Conservation (phyloP, 1,140 invertebrate genomes). For the Cyclina sinensis region DNA sequence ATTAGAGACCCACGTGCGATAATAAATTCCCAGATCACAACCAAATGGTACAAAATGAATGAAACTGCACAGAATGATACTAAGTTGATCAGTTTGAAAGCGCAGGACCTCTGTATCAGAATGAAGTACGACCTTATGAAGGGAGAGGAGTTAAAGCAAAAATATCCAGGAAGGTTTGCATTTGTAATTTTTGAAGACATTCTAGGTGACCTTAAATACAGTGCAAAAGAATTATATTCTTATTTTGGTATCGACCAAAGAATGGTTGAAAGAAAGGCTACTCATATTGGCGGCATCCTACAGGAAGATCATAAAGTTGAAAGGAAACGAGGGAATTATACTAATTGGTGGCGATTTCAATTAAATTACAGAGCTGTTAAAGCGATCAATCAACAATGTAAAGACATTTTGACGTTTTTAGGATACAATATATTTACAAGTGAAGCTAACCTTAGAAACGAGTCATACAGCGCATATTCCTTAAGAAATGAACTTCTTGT, state of each 20-base stretch:
- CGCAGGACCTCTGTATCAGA: background rate
- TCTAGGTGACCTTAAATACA: background rate
- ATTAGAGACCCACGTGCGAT: constrained; percentile 54
- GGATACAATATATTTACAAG: constrained; percentile 7
- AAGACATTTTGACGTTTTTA: background rate
- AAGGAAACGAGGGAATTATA: background rate
- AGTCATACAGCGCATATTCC: background rate
- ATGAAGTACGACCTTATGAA: constrained; percentile 7
- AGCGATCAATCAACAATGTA: background rate
- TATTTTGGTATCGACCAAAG: background rate
- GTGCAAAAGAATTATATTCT: background rate
- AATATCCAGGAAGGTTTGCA: constrained; percentile 14
- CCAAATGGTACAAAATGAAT: constrained; percentile 11
- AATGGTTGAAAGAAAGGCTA: background rate
- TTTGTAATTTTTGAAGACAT: constrained; percentile 40
- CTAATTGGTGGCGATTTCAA: constrained; percentile 16
- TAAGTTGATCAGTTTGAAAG: background rate
- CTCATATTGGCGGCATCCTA: background rate
- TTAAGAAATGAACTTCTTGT: background rate
- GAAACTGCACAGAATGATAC: background rate
- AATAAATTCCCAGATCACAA: constrained; percentile 56
- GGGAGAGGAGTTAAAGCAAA: background rate
- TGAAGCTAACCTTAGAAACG: background rate
- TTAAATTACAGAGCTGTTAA: background rate
- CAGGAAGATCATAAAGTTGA: background rate